Percentiles rank a stretch among this genome's conserved stretches.
phyloP scores from a whole-genome alignment of 2,113 vertebrate genomes.

The Tringa solitaria region DNA sequence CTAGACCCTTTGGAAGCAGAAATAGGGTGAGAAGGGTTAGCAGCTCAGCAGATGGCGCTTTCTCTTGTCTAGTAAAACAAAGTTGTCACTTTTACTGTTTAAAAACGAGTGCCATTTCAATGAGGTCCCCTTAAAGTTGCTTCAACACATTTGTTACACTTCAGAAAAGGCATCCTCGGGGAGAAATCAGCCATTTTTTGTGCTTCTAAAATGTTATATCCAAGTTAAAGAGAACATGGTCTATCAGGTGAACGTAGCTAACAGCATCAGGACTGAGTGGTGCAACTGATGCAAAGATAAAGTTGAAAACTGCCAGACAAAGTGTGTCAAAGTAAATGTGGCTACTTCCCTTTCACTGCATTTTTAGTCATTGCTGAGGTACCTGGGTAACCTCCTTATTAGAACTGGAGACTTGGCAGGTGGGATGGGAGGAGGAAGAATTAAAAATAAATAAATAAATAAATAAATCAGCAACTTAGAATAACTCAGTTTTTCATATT shows the following conservation, averaged over 20 bases:
- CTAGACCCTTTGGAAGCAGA: not conserved
- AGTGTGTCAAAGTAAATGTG: not conserved
- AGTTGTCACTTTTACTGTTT: rapidly evolving
- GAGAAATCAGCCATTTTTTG: rapidly evolving
- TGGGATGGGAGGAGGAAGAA: not conserved
- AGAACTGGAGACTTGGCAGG: not conserved
- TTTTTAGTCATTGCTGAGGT: not conserved
- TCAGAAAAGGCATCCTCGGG: not conserved
- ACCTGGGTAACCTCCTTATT: not conserved
- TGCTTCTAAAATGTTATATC: not conserved
- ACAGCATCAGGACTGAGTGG: not conserved
- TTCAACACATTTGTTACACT: rapidly evolving
- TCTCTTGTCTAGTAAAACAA: rapidly evolving
- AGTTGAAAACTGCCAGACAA: not conserved
- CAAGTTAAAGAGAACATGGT: not conserved
- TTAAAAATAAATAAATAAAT: not conserved
- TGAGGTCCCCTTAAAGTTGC: not conserved
- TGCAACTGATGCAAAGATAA: not conserved
- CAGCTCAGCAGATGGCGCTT: not conserved
- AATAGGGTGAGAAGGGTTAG: rapidly evolving
- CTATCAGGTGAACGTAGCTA: not conserved
- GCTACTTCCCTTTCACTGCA: not conserved
- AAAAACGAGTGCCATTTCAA: not conserved
- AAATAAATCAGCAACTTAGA: not conserved
- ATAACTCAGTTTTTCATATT: not conserved